phyloP scores from a whole-genome alignment of 1,140 invertebrate genomes.

The Brachionus plicatilis region DNA sequence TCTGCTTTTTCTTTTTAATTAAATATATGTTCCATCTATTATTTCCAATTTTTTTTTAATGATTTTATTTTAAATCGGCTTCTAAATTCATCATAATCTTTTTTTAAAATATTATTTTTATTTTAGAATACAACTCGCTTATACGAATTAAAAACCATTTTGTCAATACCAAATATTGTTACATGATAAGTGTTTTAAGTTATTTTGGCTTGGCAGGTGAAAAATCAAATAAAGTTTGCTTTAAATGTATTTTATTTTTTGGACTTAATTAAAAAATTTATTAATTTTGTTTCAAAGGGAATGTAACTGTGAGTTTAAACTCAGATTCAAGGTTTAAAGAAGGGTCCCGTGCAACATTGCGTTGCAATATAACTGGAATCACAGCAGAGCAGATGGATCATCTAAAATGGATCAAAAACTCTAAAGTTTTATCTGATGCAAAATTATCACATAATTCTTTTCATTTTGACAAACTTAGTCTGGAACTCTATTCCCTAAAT shows the following conservation, averaged over 20 bases:
- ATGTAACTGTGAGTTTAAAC: neutral
- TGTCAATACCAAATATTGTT: conserved; percentile 40
- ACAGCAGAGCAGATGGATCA: neutral
- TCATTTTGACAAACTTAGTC: neutral
- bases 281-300: neutral
- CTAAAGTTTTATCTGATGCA: neutral
- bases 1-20: too few relatives aligned
- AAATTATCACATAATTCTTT: neutral
- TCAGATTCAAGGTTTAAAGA: neutral
- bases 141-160: conserved; percentile 26
- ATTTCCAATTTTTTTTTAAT: too few relatives aligned
- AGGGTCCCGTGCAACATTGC: neutral
- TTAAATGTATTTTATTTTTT: conserved; percentile 12
- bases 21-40: too few relatives aligned
- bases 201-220: conserved; percentile 12
- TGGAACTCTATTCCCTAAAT: neutral
- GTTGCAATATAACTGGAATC: neutral
- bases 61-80: neutral
- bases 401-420: neutral
- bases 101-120: neutral
- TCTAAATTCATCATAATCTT: neutral
- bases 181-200: conserved; percentile 18
- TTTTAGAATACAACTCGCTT: neutral
- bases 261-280: neutral
- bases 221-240: conserved; percentile 32